Percentiles rank a stretch among this genome's conserved stretches.
Conservation (phyloP, 2,888 invertebrate species). For the Standfussiana lucernea region DNA sequence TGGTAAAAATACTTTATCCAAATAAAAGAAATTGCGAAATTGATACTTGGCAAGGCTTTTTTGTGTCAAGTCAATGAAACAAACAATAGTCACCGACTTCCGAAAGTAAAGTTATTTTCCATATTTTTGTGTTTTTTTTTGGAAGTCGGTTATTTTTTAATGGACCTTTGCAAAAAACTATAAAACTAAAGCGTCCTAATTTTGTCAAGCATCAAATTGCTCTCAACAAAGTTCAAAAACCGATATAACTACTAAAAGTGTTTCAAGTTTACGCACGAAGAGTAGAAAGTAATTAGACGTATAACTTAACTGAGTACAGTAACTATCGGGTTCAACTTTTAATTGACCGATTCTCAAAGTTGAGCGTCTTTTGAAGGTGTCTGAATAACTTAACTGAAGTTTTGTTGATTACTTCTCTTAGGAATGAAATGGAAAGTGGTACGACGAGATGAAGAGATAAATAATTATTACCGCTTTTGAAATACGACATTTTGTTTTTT, state of each 20-base stretch:
- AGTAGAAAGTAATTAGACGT: slow-evolving; percentile 56
- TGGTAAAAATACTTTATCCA: no score
- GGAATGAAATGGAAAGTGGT: slow-evolving; percentile 38
- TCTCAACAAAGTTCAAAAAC: slow-evolving; percentile 10
- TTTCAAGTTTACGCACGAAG: slow-evolving; percentile 45
- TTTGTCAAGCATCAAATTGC: slow-evolving; percentile 5
- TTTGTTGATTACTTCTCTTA: slow-evolving; percentile 47
- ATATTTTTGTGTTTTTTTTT: no score
- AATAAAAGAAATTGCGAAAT: no score
- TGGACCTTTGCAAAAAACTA: slow-evolving; percentile 12
- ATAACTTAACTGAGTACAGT: slow-evolving; percentile 29
- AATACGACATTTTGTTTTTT: not conserved
- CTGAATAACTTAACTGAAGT: slow-evolving; percentile 47
- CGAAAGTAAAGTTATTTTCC: no score
- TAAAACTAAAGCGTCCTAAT: not conserved
- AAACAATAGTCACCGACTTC: no score
- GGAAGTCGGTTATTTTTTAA: no score
- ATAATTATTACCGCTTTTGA: slow-evolving; percentile 18
- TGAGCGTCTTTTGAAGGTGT: slow-evolving; percentile 53
- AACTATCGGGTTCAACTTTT: slow-evolving; percentile 60
- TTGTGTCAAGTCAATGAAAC: no score
- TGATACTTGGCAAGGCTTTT: no score
- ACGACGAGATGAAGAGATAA: slow-evolving; percentile 6
- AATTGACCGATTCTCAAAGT: slow-evolving; percentile 58
- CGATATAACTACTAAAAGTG: slow-evolving; percentile 23